Conservation (phyloP, 2,797 vertebrate species). For the Nannoperca obscura region DNA sequence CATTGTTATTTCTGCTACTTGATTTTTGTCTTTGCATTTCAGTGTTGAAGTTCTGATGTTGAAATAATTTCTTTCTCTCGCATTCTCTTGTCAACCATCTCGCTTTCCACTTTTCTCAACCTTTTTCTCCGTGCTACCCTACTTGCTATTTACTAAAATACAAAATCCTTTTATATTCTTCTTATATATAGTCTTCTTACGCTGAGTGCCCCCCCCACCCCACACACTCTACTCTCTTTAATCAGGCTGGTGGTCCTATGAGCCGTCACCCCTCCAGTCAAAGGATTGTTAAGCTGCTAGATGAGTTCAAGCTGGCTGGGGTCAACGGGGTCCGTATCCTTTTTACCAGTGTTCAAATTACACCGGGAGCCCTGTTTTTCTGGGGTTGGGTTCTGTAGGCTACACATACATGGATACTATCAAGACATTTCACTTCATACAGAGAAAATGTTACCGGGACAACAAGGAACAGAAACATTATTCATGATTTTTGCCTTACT, state of each 20-base stretch:
- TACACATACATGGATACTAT: too few species aligned
- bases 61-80: too few species aligned
- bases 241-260: conserved; percentile 83
- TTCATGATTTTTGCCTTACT: too few species aligned
- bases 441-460: too few species aligned
- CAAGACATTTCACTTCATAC: too few species aligned
- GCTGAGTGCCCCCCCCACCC: neutral
- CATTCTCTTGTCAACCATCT: too few species aligned
- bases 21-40: neutral
- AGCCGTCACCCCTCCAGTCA: conserved; percentile 80
- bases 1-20: neutral
- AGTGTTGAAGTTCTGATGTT: too few species aligned
- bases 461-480: too few species aligned
- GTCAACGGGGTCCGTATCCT: conserved; percentile 90
- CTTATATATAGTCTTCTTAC: neutral
- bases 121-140: too few species aligned
- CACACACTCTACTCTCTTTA: neutral
- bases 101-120: neutral
- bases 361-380: too few species aligned
- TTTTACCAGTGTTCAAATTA: conserved; percentile 46
- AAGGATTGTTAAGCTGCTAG: conserved; percentile 85
- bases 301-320: conserved; percentile 90
- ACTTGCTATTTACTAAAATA: neutral
- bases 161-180: neutral
- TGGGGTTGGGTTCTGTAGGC: too few species aligned